These are phyloP conservation scores for Crossaster papposus DNA, from an alignment of 53 echinoderm and acorn worm genomes.

Conservation along the genomic window DNA sequence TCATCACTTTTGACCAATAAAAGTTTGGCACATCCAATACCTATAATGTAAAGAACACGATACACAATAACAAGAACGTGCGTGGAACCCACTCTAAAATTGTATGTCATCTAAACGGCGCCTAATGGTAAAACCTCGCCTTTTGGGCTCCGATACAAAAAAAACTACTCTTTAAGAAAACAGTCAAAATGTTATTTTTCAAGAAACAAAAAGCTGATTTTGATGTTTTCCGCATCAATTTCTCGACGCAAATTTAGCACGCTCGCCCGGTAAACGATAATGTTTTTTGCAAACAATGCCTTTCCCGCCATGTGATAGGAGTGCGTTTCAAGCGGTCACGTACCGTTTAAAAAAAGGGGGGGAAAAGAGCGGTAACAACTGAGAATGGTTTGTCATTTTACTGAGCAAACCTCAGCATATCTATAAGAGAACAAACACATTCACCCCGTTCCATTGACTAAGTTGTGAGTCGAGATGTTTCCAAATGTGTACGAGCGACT, in stretches of 20 bases:
- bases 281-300: background rate
- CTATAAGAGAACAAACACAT: background rate
- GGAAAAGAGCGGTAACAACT: background rate
- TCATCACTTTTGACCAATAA: no score
- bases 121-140: background rate
- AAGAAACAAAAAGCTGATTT: background rate
- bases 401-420: background rate
- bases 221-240: background rate
- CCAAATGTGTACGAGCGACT: no score
- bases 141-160: background rate
- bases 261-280: background rate
- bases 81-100: background rate
- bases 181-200: background rate
- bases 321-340: slow-evolving; percentile 3
- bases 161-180: background rate
- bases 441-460: no score
- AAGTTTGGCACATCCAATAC: no score
- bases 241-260: background rate
- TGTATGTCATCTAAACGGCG: background rate
- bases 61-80: no score
- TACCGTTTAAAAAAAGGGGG: background rate
- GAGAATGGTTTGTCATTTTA: background rate
- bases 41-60: no score
- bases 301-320: background rate
- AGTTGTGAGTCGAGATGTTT: no score